Conservation (phyloP, 2,797 vertebrate genomes). For the Sebastes taczanowskii region DNA sequence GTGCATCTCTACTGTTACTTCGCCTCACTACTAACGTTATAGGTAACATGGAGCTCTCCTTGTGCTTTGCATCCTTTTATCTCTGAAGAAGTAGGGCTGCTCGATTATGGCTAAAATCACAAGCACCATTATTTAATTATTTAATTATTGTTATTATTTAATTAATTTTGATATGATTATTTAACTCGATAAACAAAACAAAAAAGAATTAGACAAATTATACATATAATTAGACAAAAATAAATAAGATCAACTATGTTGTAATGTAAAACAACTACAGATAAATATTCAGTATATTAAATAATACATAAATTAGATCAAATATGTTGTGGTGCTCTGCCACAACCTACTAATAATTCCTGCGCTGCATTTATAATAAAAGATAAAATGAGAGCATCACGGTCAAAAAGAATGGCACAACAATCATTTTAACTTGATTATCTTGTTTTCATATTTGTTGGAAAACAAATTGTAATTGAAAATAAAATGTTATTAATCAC, state of each 20-base stretch:
- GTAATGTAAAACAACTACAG: not conserved
- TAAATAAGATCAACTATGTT: not conserved
- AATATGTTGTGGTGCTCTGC: not conserved
- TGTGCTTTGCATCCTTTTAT: too few species aligned
- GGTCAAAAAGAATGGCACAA: not conserved
- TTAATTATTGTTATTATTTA: not conserved
- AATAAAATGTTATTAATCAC: not conserved
- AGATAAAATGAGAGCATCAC: not conserved
- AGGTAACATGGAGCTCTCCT: too few species aligned
- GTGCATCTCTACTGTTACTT: too few species aligned
- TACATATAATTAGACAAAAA: not conserved
- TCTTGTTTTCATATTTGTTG: not conserved
- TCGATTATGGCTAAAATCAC: not conserved
- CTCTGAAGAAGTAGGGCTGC: not conserved
- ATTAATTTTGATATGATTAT: not conserved
- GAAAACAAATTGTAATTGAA: not conserved
- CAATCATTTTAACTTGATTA: not conserved
- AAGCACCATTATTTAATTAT: not conserved
- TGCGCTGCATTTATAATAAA: not conserved
- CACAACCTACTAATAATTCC: not conserved
- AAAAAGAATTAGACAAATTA: not conserved
- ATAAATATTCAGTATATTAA: not conserved
- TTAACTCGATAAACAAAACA: not conserved
- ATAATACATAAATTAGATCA: not conserved
- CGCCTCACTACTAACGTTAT: too few species aligned